Evolutionary conservation across 1,140 invertebrate genomes (phyloP).

Genomic region (Meloidogyne floridensis): DNA sequence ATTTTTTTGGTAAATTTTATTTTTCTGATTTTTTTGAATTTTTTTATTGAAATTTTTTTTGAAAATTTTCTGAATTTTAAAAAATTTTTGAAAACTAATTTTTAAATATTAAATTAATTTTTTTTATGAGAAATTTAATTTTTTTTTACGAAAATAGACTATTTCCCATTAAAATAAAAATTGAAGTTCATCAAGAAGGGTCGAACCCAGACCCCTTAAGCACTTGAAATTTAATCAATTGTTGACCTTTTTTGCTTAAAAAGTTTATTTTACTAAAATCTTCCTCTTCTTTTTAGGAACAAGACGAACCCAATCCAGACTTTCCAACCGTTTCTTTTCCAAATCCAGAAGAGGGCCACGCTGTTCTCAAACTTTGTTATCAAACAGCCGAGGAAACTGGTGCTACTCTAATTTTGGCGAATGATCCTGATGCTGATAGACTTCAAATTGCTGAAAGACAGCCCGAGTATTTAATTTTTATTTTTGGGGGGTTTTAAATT

Average conservation of each 20-base stretch:
- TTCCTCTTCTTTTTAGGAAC: slow-evolving; percentile 51
- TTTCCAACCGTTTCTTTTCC: slow-evolving; percentile 96
- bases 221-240: too few relatives aligned
- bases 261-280: background rate
- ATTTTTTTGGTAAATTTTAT: too few relatives aligned
- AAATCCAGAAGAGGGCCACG: slow-evolving; percentile 94
- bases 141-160: too few relatives aligned
- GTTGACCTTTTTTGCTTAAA: too few relatives aligned
- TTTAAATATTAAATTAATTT: too few relatives aligned
- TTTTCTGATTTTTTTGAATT: background rate
- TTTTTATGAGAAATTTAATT: too few relatives aligned
- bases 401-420: slow-evolving; percentile 83
- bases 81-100: too few relatives aligned
- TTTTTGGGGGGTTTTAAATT: slow-evolving; percentile 4
- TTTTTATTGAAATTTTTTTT: too few relatives aligned
- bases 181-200: too few relatives aligned
- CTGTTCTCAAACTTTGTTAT: slow-evolving; percentile 82
- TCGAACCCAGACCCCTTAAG: too few relatives aligned
- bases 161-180: too few relatives aligned
- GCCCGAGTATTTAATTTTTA: slow-evolving; percentile 37
- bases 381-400: slow-evolving; percentile 77
- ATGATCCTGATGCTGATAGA: slow-evolving; percentile 97
- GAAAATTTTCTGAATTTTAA: too few relatives aligned
- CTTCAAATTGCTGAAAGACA: slow-evolving; percentile 82
- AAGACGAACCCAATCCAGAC: slow-evolving; percentile 83